Evolutionary conservation across 1,140 invertebrate species (phyloP).

Genomic region (Temnothorax longispinosus): DNA sequence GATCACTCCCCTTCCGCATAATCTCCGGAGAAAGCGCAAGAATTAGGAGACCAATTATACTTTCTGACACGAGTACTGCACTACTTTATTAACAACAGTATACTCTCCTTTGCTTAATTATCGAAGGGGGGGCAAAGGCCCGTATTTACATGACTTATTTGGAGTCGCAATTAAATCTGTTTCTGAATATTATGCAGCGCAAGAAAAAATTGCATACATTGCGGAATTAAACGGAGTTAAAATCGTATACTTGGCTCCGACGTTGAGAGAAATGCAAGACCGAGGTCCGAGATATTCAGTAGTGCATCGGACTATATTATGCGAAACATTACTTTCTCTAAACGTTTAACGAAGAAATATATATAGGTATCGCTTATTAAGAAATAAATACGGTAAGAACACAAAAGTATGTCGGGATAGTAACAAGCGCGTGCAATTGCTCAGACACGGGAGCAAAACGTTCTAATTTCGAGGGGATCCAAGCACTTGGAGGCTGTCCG

Average conservation of each 20-base stretch:
- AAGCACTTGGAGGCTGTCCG: not conserved
- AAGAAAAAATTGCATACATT: not conserved
- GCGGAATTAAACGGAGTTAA: not conserved
- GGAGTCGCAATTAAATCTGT: not conserved
- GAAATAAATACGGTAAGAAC: constrained; percentile 52
- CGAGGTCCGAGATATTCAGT: not conserved
- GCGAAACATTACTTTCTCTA: constrained; percentile 28
- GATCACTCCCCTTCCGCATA: not conserved
- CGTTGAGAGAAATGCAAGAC: not conserved
- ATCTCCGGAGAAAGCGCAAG: not conserved
- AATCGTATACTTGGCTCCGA: not conserved
- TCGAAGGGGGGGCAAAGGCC: not conserved
- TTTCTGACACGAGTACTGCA: not conserved
- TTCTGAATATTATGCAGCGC: not conserved
- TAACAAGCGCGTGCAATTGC: constrained; percentile 1
- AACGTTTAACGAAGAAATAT: constrained; percentile 2
- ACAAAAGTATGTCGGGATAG: constrained; percentile 23
- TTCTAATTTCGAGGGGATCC: not conserved
- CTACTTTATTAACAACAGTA: constrained; percentile 13
- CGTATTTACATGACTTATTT: constrained; percentile 36
- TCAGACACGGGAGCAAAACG: not conserved
- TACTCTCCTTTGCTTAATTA: not conserved
- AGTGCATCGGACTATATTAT: constrained; percentile 9
- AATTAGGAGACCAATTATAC: not conserved
- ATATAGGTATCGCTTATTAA: constrained; percentile 12